phyloP scores from a whole-genome alignment of 1,140 invertebrate genomes.

The Whitmania pigra region DNA sequence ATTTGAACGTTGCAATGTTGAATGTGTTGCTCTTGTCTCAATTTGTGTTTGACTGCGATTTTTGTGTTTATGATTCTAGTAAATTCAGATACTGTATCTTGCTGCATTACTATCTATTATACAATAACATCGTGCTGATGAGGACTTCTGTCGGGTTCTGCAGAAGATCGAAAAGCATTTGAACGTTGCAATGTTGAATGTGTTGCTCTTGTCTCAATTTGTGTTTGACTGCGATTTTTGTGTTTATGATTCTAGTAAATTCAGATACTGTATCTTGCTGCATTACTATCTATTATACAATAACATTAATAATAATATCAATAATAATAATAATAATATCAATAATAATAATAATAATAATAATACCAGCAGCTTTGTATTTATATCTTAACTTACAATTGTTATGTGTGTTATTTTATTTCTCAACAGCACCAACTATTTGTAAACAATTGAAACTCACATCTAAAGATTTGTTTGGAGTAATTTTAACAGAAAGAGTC shows the following conservation, averaged over 20 bases:
- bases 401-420: too few species aligned
- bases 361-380: background rate
- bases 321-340: background rate
- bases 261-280: too few species aligned
- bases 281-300: too few species aligned
- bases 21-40: too few species aligned
- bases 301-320: too few species aligned
- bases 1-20: background rate
- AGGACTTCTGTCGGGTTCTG: conserved; percentile 46
- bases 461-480: background rate
- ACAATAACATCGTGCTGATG: conserved; percentile 78
- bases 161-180: background rate
- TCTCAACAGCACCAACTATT: too few species aligned
- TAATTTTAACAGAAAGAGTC: background rate
- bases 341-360: background rate
- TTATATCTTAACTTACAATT: background rate
- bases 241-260: background rate
- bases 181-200: too few species aligned
- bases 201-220: background rate
- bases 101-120: too few species aligned
- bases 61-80: background rate
- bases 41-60: background rate
- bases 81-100: too few species aligned
- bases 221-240: background rate
- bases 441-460: background rate